Evolutionary conservation across 2,113 vertebrate genomes (phyloP).

Genomic region (Corythornis madagascariensis): DNA sequence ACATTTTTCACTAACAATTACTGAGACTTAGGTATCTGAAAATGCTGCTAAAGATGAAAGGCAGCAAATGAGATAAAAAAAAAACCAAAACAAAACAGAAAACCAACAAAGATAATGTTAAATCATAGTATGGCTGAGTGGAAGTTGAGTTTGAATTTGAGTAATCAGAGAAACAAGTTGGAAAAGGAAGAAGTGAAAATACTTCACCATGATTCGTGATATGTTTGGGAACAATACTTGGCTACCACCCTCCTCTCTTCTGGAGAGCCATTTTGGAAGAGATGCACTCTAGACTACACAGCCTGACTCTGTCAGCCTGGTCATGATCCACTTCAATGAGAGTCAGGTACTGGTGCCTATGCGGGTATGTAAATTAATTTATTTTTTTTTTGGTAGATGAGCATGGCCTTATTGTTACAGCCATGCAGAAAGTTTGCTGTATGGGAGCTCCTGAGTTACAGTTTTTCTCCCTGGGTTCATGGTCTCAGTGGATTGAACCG

Average conservation of each 20-base stretch:
- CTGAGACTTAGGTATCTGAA: not conserved
- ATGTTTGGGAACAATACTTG: not conserved
- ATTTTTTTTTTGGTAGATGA: accelerated
- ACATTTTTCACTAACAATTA: not conserved
- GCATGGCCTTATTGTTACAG: not conserved
- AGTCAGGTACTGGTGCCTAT: not conserved
- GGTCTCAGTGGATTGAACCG: not conserved
- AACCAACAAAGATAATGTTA: not conserved
- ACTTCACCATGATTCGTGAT: accelerated
- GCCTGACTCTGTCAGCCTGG: not conserved
- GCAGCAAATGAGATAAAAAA: not conserved
- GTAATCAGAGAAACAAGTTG: not conserved
- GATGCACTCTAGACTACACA: not conserved
- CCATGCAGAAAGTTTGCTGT: not conserved
- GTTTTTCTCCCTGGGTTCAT: accelerated
- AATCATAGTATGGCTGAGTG: not conserved
- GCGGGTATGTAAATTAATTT: not conserved
- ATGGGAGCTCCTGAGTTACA: not conserved
- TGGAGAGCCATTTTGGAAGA: not conserved
- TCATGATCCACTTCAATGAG: not conserved
- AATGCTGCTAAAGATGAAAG: not conserved
- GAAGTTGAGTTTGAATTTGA: not conserved
- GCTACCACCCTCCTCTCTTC: not conserved
- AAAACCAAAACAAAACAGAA: no score
- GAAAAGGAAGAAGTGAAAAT: not conserved